Evolutionary conservation across 2,888 invertebrate species (phyloP).

Genomic region (Drosophila mettleri): DNA sequence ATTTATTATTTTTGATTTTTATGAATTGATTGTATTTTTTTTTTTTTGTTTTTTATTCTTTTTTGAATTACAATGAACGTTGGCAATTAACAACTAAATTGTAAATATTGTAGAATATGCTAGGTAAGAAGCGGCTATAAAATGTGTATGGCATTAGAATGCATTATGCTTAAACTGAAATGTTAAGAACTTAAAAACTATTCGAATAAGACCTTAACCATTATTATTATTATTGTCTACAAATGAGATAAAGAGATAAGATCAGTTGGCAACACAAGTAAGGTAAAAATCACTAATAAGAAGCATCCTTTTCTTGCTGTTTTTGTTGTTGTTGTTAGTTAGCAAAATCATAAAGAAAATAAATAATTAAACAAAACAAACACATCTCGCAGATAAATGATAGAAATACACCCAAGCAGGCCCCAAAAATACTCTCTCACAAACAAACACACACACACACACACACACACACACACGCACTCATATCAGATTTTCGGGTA

Average conservation of each 20-base stretch:
- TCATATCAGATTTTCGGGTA: conserved; percentile 18
- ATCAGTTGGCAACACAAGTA: conserved; percentile 12
- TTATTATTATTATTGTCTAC: conserved; percentile 25
- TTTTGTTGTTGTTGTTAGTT: conserved; percentile 41
- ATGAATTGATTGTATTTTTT: conserved; percentile 7
- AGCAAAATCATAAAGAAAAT: conserved; percentile 30
- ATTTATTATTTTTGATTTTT: conserved; percentile 19
- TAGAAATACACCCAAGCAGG: conserved; percentile 36
- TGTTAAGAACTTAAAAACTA: conserved; percentile 21
- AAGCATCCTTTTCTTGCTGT: conserved; percentile 13
- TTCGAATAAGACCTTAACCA: conserved; percentile 54
- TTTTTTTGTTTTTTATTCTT: not conserved
- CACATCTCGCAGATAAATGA: conserved; percentile 11
- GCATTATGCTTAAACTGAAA: conserved; percentile 31
- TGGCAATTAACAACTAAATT: conserved; percentile 43
- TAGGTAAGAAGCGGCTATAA: conserved; percentile 23
- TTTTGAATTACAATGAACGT: conserved; percentile 69
- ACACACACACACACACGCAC: conserved; percentile 9
- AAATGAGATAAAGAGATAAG: conserved; percentile 7
- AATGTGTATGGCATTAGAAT: conserved; percentile 20
- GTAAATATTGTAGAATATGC: conserved; percentile 11
- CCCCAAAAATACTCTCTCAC: conserved; percentile 23
- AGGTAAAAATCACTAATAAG: conserved; percentile 9
- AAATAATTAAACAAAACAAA: not conserved
- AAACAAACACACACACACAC: not conserved